Evolutionary conservation across 2,797 vertebrate species (phyloP), one percentile per base, ranked within the genome.

Genomic region (Liparis tanakae): DNA sequence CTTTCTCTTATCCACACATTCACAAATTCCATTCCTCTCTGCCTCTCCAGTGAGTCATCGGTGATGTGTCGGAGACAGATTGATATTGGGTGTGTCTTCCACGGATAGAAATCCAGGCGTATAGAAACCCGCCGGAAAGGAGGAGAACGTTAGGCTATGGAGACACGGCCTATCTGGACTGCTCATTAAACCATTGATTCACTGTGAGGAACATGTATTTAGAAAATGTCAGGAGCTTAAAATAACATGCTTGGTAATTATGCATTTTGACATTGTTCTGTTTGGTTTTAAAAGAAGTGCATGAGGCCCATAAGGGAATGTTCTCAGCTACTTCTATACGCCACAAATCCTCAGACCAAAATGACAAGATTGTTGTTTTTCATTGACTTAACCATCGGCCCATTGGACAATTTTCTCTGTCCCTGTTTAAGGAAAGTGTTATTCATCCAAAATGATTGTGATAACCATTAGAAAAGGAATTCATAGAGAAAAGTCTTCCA

Each of bases 41-140:
- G 20, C 58, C 72, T 46, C 58, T 77, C 78, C 80, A 62, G 75
- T 82, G 85, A 90, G 85, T 87, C 91, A 90, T 86, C 15, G 39
- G 78, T 87, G 85, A 90, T 85, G 85, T 86, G 87, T 83, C 88
- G 90, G 76, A 85, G 79, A 70, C 68, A 51, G 83, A 90, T 90
- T 84, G 15, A 92, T 91, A 84, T n/a, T 63, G 70, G 65, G 69
- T 82, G 84, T 85, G 81, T 87, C 81, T 60, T 79, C 61, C 80
- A 72, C 58, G 60, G 76, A 88, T 65, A 82, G 69, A 79, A 67
- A 44, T 50, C 76, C 71, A 81, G 58, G 70, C 75, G 62, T 63
- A 30, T 30, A 81, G 72, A 83, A 84, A 83, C 53, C 70, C 59
- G 63, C 82, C 72, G 48, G 61, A 75, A 72, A 82, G 39, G 71